Evolutionary conservation across 2,113 vertebrate genomes (phyloP).

Genomic region (Podarcis muralis): DNA sequence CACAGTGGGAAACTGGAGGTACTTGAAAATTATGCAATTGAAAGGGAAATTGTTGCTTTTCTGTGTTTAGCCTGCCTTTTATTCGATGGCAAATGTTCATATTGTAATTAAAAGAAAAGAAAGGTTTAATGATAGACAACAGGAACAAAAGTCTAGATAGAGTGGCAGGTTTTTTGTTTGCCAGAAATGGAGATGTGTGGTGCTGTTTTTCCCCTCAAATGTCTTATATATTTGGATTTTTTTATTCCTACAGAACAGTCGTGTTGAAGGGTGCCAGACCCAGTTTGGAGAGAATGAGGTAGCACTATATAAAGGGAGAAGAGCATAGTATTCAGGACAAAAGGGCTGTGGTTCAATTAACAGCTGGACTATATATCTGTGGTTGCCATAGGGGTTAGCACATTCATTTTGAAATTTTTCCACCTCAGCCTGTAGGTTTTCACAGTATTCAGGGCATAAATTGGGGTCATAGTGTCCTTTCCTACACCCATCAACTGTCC

Average conservation of each 20-base stretch:
- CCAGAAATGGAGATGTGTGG: neutral
- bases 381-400: neutral
- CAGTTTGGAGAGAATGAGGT: neutral
- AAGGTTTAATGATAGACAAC: neutral
- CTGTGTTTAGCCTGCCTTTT: constrained; percentile 12
- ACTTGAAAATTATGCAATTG: constrained; percentile 13
- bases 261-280: neutral
- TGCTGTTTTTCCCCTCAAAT: neutral
- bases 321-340: neutral
- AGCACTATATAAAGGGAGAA: neutral
- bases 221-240: neutral
- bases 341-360: neutral
- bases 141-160: neutral
- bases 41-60: neutral
- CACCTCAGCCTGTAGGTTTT: neutral
- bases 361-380: neutral
- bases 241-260: neutral
- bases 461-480: too few species aligned
- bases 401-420: neutral
- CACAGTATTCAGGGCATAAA: too few species aligned
- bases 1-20: neutral
- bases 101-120: constrained; percentile 16
- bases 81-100: neutral
- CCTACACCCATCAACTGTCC: too few species aligned
- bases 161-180: neutral